Conservation (phyloP, 2,888 invertebrate genomes). For the Caenorhabditis sp. region DNA sequence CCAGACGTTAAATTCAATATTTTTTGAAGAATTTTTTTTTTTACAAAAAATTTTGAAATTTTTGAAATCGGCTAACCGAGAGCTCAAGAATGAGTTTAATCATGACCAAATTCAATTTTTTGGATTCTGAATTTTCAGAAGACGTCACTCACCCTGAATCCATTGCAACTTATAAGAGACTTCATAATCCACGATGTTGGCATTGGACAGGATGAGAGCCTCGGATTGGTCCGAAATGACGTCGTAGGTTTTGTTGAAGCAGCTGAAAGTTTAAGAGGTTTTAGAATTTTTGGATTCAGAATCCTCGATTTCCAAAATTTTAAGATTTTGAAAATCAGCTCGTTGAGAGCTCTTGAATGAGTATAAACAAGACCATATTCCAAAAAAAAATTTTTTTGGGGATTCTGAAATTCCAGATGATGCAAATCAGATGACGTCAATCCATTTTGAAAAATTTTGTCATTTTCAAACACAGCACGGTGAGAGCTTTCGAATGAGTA, state of each 20-base stretch:
- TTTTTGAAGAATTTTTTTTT: not conserved
- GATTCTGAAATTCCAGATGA: no score
- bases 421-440: no score
- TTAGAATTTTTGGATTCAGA: no score
- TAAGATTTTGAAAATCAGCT: not conserved
- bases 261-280: conserved; percentile 43
- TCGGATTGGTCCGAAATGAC: conserved; percentile 81
- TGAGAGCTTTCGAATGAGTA: not conserved
- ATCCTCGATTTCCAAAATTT: no score
- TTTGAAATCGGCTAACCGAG: no score
- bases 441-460: not conserved
- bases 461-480: not conserved
- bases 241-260: conserved; percentile 77
- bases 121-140: not conserved
- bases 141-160: conserved; percentile 53
- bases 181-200: conserved; percentile 70
- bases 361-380: no score
- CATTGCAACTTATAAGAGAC: conserved; percentile 61
- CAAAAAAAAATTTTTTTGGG: no score
- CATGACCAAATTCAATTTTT: not conserved
- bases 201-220: conserved; percentile 76
- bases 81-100: no score
- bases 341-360: not conserved
- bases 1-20: not conserved
- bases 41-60: not conserved